Evolutionary conservation across 2,113 vertebrate genomes (phyloP), one percentile per base, ranked within the genome.

Genomic region (Sturnus vulgaris): DNA sequence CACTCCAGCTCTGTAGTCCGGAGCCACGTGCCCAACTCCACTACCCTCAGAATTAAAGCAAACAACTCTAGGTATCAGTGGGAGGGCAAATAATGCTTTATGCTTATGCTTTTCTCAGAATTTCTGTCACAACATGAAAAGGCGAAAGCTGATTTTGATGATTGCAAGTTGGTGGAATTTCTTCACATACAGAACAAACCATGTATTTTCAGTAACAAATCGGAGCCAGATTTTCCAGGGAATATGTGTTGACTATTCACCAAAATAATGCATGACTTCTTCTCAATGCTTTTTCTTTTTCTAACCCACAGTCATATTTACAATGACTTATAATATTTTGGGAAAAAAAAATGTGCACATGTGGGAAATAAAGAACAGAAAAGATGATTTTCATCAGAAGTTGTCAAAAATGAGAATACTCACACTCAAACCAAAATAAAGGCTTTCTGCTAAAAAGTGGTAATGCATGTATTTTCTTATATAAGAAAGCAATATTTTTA

Each of bases 341-440:
- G 11, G 15, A 6, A 30, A 31, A 53, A 27, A 18, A 12, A 11
- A 8, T 12, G 3, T 12, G 2, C 19, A 16, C 0, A 0, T 11
- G 2, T 28, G 25, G 5, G 6, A 2, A 95, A 57, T 2, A 47
- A 3, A 21, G 15, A 47, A 80, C 70, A 73, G 1, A 47, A 80
- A 73, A 73, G 1, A 35, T 64, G 4, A 21, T 42, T 77, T 5
- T 55, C 37, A 7, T 52, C 21, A 78, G 17, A 77, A 40, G 5
- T 37, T 59, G 3, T 66, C 30, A 76, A 37, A 88, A 91, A 69
- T 33, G 2, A 80, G 31, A 60, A 77, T 11, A 39, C 4, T 56
- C 37, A 47, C 33, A 25, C 7, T 64, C 10, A 77, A 78, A 73
- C 10, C 1, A 60, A 60, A 46, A 60, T 30, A 39, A 5, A 1